These are phyloP conservation scores for Macrotus californicus DNA, from an alignment of 2,113 vertebrate genomes.

Conservation along the genomic window DNA sequence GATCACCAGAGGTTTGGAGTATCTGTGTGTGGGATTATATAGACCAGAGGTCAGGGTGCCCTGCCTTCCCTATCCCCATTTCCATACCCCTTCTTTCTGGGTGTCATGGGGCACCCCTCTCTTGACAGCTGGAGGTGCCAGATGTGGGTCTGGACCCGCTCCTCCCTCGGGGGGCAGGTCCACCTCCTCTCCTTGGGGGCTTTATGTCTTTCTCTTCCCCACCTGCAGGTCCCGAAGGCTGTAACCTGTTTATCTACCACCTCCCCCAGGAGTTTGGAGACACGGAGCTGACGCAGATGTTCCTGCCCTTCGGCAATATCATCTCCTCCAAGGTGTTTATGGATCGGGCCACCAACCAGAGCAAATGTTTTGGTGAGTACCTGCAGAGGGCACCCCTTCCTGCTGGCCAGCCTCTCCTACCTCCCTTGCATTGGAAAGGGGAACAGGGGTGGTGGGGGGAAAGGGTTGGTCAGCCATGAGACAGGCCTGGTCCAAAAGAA, in stretches of 20 bases:
- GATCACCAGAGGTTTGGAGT: not conserved
- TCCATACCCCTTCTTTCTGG: not conserved
- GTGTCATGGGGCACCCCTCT: not conserved
- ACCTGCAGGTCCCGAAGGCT: constrained; percentile 95
- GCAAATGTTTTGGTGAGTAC: constrained; percentile 98
- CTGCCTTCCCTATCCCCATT: not conserved
- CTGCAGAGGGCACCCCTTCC: rapidly evolving
- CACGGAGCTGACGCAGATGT: constrained; percentile 99
- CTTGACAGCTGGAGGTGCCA: not conserved
- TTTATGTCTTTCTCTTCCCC: constrained; percentile 69
- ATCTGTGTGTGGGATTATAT: not conserved
- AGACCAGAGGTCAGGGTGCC: rapidly evolving
- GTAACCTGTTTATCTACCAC: constrained; percentile 99
- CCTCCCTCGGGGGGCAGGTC: constrained; percentile 31
- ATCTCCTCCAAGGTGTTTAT: constrained; percentile 99
- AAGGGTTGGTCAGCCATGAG: no score
- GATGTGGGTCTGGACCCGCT: constrained; percentile 10
- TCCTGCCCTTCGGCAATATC: constrained; percentile 96
- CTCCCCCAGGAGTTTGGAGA: constrained; percentile 99
- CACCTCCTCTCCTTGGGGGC: constrained; percentile 66
- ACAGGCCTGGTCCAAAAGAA: not conserved
- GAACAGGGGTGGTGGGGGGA: rapidly evolving
- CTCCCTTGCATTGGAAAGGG: rapidly evolving
- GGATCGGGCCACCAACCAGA: constrained; percentile 99
- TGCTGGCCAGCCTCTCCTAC: rapidly evolving